A percentile compares a stretch with the other conserved stretches of the same genome.
These are phyloP conservation scores for Poicephalus meyeri DNA, from an alignment of 2,113 vertebrate genomes.

Conservation along the genomic window DNA sequence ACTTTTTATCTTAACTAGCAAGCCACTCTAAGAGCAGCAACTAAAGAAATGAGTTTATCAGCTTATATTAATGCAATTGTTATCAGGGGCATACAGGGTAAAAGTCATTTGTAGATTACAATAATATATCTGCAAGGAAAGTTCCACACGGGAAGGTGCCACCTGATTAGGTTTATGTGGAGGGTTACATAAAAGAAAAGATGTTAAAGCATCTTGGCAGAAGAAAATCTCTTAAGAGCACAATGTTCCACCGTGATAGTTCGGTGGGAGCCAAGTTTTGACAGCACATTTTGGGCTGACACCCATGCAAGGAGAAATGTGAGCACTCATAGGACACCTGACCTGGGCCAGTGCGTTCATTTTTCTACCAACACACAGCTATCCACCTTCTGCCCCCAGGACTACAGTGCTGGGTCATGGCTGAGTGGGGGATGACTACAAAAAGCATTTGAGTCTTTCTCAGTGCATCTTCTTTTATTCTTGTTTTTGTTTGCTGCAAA, in stretches of 20 bases:
- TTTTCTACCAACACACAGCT: neutral
- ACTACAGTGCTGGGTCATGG: neutral
- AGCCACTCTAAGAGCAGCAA: conserved; percentile 21
- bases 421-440: neutral
- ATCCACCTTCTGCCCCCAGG: neutral
- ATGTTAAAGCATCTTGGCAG: conserved; percentile 21
- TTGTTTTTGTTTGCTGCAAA: neutral
- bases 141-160: conserved; percentile 32
- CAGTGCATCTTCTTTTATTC: neutral
- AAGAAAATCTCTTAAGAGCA: conserved; percentile 2
- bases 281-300: neutral
- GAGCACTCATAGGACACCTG: neutral
- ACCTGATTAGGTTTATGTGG: conserved; percentile 18
- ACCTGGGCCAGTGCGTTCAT: accelerated
- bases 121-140: conserved; percentile 45
- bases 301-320: neutral
- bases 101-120: conserved; percentile 49
- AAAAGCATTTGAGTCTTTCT: neutral
- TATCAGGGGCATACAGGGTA: conserved; percentile 59
- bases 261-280: conserved; percentile 14
- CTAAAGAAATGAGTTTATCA: conserved; percentile 47
- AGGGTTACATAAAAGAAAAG: neutral
- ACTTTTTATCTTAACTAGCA: conserved; percentile 67
- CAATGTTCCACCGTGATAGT: neutral
- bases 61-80: conserved; percentile 46